phyloP scores from a whole-genome alignment of 2,888 invertebrate genomes.

The Quadroppia sp. region DNA sequence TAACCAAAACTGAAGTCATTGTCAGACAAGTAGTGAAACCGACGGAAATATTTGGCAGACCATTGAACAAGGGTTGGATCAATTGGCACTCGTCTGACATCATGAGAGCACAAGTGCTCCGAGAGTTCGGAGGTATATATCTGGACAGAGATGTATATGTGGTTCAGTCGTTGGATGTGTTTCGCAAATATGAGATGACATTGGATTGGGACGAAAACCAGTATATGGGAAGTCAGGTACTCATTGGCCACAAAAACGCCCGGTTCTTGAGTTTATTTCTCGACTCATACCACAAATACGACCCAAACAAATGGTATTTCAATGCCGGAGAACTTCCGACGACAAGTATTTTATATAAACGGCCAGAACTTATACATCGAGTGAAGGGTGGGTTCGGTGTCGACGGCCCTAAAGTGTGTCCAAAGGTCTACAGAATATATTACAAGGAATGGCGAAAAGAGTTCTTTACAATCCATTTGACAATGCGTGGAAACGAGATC shows the following conservation, averaged over 20 bases:
- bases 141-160: conserved; percentile 53
- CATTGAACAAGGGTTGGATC: conserved; percentile 48
- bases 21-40: conserved; percentile 48
- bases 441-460: conserved; percentile 50
- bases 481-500: conserved; percentile 42
- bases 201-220: conserved; percentile 52
- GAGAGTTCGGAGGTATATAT: conserved; percentile 53
- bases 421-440: conserved; percentile 49
- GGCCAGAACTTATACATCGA: conserved; percentile 52
- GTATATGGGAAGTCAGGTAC: conserved; percentile 51
- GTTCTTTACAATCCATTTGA: conserved; percentile 52
- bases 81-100: conserved; percentile 53
- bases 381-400: conserved; percentile 53
- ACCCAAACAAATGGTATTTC: conserved; percentile 51
- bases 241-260: conserved; percentile 53
- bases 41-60: conserved; percentile 53
- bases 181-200: conserved; percentile 52
- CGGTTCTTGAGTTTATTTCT: conserved; percentile 53
- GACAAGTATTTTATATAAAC: conserved; percentile 50
- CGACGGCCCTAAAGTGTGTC: conserved; percentile 51
- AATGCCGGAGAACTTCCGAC: conserved; percentile 55
- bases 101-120: conserved; percentile 51
- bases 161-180: conserved; percentile 51
- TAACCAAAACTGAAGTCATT: conserved; percentile 42
- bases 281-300: conserved; percentile 52